Base-by-base conservation (phyloP, 2,888 invertebrate species). In the Drosophila formosana region DNA sequence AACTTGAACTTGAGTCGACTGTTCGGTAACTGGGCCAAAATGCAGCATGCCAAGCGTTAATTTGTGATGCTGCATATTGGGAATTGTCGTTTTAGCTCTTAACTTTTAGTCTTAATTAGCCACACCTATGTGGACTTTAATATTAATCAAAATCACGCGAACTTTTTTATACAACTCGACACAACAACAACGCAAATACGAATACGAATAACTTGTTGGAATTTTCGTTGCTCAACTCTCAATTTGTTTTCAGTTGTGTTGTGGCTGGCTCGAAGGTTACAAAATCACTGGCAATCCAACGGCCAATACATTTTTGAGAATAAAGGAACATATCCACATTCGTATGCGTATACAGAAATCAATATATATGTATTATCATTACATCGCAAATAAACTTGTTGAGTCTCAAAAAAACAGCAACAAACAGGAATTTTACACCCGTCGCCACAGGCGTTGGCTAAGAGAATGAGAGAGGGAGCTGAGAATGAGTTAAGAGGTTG, bases 191-290 rank as follows among this genome's bases (percentile, higher is more conserved):
- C 45, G 28, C 37, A 61, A 45, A 32, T 41, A 53, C 55, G 53
- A 72, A 63, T 69, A 77, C 55, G 53, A 72, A 63, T 69, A 77
- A 74, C 70, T 77, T 65, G 67, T 71, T 82, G 74, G 66, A 77
- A 58, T 60, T 61, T 55, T 50, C 18, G 41, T 41, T 18, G 41
- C 43, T 60, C 50, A 41, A 47, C 45, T 61, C 62, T 56, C 55
- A 61, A 50, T 49, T 30, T 47, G 46, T 51, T 28, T 53, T 30
- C 11, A 37, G 37, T 60, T 58, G 50, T 51, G 56, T 53, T 76
- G 71, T 53, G 71, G 64, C 66, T 66, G 60, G 70, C 49, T 63
- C 67, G 82, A 83, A 83, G 85, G 83, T 83, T 85, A 85, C 68
- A 77, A 77, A 81, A 77, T 77, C 75, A 83, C 83, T 83, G 82